These are phyloP conservation scores for Pangasianodon gigas DNA, from an alignment of 2,113 vertebrate genomes.

Conservation along the genomic window DNA sequence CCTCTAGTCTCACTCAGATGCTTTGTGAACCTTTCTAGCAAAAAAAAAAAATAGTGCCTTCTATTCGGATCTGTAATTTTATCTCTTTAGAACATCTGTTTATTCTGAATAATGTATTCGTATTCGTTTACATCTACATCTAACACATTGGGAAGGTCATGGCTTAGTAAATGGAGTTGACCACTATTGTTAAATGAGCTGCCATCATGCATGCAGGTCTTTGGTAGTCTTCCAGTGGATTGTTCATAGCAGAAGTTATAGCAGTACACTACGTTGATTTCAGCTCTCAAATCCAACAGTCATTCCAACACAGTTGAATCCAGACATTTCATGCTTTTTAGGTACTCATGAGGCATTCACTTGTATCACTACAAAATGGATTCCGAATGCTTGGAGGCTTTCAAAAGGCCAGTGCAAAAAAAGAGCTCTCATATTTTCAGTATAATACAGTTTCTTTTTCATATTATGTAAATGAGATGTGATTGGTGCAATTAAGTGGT, in stretches of 20 bases:
- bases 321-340: slow-evolving; percentile 36
- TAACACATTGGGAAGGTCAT: background rate
- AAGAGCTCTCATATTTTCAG: background rate
- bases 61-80: background rate
- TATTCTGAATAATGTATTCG: background rate
- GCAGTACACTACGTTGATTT: background rate
- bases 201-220: background rate
- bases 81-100: background rate
- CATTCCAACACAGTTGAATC: slow-evolving; percentile 27
- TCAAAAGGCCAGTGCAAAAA: background rate
- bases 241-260: background rate
- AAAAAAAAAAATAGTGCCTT: background rate
- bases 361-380: background rate
- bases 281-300: slow-evolving; percentile 6
- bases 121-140: background rate
- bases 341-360: slow-evolving; percentile 15
- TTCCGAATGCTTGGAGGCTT: background rate
- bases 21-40: background rate
- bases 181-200: background rate
- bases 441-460: background rate
- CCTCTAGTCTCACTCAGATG: background rate
- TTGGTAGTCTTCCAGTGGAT: background rate
- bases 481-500: slow-evolving; percentile 8
- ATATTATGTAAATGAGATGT: slow-evolving; percentile 22
- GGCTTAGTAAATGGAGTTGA: background rate